A percentile compares a stretch with the other conserved stretches of the same genome.
phyloP scores from a whole-genome alignment of 2,113 vertebrate species.

The Centrocercus urophasianus region DNA sequence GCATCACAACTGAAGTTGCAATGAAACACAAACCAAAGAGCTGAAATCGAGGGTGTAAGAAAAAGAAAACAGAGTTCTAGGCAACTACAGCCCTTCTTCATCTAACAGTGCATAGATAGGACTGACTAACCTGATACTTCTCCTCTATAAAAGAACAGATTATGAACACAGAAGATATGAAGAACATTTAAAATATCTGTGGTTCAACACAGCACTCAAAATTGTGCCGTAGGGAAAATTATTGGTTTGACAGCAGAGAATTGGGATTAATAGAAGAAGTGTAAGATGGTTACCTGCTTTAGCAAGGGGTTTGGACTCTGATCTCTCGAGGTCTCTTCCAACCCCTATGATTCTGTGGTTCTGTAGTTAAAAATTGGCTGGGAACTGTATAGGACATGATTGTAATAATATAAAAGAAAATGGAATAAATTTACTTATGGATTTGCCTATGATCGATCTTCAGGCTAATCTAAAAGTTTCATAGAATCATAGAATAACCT shows the following conservation, averaged over 20 bases:
- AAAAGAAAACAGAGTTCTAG: neutral
- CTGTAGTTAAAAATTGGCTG: neutral
- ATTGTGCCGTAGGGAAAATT: neutral
- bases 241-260: conserved; percentile 4
- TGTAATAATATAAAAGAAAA: neutral
- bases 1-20: neutral
- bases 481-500: neutral
- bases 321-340: too few relatives aligned
- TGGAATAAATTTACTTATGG: neutral
- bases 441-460: conserved; percentile 7
- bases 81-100: neutral
- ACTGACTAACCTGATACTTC: neutral
- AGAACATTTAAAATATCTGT: conserved; percentile 9
- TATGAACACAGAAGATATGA: neutral
- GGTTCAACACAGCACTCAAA: neutral
- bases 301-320: too few relatives aligned
- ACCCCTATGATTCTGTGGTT: too few relatives aligned
- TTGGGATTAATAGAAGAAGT: conserved; percentile 4
- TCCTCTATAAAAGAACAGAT: neutral
- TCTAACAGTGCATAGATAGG: neutral
- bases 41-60: neutral
- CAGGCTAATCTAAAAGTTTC: neutral
- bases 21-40: neutral
- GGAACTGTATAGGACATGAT: neutral
- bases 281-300: neutral